Conservation (phyloP, 2,113 vertebrate genomes). For the Phalacrocorax aristotelis region DNA sequence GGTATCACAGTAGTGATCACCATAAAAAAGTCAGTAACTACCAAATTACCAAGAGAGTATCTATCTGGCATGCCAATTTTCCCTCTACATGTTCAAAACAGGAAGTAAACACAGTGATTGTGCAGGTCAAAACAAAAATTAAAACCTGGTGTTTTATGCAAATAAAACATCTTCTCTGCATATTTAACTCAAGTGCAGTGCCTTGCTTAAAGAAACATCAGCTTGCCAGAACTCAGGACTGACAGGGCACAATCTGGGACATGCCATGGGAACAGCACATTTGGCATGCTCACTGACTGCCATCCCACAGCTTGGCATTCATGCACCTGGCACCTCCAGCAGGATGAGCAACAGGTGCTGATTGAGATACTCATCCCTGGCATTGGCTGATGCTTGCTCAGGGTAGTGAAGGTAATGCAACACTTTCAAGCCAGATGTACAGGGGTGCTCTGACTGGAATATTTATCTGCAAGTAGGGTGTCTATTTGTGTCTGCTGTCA, state of each 20-base stretch:
- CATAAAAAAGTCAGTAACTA: not conserved
- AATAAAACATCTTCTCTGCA: not conserved
- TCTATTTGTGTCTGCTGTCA: not conserved
- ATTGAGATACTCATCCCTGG: not conserved
- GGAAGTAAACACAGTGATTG: not conserved
- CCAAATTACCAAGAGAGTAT: not conserved
- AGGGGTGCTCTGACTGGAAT: not conserved
- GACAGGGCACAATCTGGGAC: not conserved
- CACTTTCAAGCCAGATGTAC: not conserved
- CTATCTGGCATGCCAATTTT: not conserved
- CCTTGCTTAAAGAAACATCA: not conserved
- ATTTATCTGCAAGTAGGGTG: not conserved
- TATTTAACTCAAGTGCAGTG: not conserved
- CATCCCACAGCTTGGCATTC: not conserved
- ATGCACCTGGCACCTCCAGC: not conserved
- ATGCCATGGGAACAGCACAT: not conserved
- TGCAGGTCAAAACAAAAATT: not conserved
- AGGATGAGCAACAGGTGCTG: not conserved
- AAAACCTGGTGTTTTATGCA: not conserved
- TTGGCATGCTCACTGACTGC: not conserved
- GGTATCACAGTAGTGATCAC: not conserved
- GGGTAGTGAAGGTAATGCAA: not conserved
- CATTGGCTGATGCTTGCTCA: accelerated
- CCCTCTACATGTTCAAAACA: not conserved
- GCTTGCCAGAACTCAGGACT: not conserved